Base-by-base conservation (phyloP, 2,888 invertebrate genomes). In the Dolomedes plantarius region DNA sequence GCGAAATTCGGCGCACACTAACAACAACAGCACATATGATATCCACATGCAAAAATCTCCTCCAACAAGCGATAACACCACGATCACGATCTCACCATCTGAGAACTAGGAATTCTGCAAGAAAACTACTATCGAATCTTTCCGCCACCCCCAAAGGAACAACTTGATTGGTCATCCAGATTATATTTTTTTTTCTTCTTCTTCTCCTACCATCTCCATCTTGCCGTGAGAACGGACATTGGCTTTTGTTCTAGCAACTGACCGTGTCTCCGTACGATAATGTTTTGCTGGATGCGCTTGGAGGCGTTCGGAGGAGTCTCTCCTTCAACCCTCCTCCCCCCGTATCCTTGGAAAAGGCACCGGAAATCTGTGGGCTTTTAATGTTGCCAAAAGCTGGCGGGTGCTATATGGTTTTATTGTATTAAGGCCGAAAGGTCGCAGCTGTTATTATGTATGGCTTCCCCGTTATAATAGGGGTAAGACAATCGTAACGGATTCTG, bases 171-270 rank as follows among this genome's bases (percentile, higher is more conserved):
- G 83, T 83, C 83, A 83, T 83, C 36, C 50, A 39, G 36, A 36
- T 29, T 28, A 9, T 56, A 16, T 23, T 56, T 56, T 2, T 16
- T 16, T 2, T 11, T 36, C 11, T 36, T 5, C 9, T 9, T 36
- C 11, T 36, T 5, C 9, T 9, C 36, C 9, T 36, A 7, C 16
- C 41, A 16, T 36, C 36, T 62, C 71, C 69, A 32, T 64, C 82
- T 13, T n/a, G 32, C 28, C 83, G 83, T 83, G 83, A 83, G 83
- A 83, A 83, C 39, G 41, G 71, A 65, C 72, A 41, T 64, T 62
- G 65, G 77, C 76, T 83, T 83, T 83, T 77, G 83, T 83, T 83
- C 83, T 50, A 28, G 64, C 83, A 83, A 72, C 72, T 83, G 83
- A 83, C 83, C 83, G 83, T 83, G 64, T 83, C 76, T 83, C 83